Evolutionary conservation across 2,113 vertebrate species (phyloP), one percentile per base, ranked within the genome.

Genomic region (Bubo bubo): DNA sequence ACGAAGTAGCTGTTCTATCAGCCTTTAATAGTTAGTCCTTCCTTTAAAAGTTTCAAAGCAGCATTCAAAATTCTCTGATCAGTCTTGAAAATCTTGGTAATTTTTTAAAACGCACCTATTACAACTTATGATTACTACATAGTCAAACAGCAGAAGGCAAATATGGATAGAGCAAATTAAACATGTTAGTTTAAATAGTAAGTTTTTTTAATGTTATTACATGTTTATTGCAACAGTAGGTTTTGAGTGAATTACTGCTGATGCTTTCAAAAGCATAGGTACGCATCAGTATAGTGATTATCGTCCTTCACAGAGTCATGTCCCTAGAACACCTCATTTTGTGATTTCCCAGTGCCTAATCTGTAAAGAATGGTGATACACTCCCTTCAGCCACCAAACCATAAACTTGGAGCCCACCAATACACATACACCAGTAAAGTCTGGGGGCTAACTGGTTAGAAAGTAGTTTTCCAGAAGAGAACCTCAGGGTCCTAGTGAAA

Each of bases 211-310:
- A 19, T 32, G 8, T 28, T 92, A 67, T 66, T 35, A 63, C 32
- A 19, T 8, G 14, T 26, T 79, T 58, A 26, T n/a, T 45, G 3
- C 32, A 86, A 55, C 23, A 67, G 27, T 52, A 52, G 41, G 10
- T 74, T 74, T 56, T 70, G 30, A 70, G 24, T 52, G 9, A 92
- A 47, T 62, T 45, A 49, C 8, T 43, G 55, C 18, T 45, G 26
- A 43, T 19, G 49, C 9, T 83, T 86, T 76, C 43, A 53, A 49
- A 90, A 94, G 62, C 53, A 34, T 5, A 63, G 19, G 37, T 43
- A 62, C 0, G 0, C 14, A 59, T 47, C n/a, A 85, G 6, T 27
- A 32, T 32, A 52, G 35, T 8, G 14, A 55, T 14, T 1, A 1
- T 32, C 53, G 45, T 55, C 35, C 75, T 63, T 30, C 16, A 22